phyloP scores from a whole-genome alignment of 1,140 invertebrate species.

The Oryctes rhinoceros region DNA sequence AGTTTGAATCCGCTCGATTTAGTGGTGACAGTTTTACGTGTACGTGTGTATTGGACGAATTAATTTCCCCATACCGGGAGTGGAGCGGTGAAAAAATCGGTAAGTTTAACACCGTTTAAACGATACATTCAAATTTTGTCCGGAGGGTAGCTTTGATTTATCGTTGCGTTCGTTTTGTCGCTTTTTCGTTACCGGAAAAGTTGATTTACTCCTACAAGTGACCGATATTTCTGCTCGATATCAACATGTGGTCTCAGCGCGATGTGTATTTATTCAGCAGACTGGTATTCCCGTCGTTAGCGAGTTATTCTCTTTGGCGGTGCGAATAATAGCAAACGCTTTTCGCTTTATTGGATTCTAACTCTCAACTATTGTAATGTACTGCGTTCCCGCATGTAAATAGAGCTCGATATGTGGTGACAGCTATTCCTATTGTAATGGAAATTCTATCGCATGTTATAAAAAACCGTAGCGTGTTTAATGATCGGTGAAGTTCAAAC shows the following conservation, averaged over 20 bases:
- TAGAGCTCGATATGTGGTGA: not conserved
- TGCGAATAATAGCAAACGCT: slow-evolving; percentile 1
- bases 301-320: not conserved
- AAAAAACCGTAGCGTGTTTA: not conserved
- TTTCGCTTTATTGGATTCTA: not conserved
- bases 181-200: not conserved
- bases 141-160: not conserved
- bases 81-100: not conserved
- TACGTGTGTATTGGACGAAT: slow-evolving; percentile 18
- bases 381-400: not conserved
- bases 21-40: not conserved
- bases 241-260: slow-evolving; percentile 19
- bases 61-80: not conserved
- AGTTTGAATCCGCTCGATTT: not conserved
- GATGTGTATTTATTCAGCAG: not conserved
- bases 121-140: not conserved
- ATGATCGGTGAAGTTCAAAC: not conserved
- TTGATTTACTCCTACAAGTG: slow-evolving; percentile 22
- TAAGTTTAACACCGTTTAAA: not conserved
- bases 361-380: not conserved
- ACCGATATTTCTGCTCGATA: slow-evolving; percentile 24
- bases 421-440: not conserved
- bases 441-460: not conserved
- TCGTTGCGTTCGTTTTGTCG: not conserved
- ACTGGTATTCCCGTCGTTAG: not conserved